These are phyloP conservation scores for Epinotia nisella DNA, from an alignment of 2,888 invertebrate genomes.

Conservation along the genomic window DNA sequence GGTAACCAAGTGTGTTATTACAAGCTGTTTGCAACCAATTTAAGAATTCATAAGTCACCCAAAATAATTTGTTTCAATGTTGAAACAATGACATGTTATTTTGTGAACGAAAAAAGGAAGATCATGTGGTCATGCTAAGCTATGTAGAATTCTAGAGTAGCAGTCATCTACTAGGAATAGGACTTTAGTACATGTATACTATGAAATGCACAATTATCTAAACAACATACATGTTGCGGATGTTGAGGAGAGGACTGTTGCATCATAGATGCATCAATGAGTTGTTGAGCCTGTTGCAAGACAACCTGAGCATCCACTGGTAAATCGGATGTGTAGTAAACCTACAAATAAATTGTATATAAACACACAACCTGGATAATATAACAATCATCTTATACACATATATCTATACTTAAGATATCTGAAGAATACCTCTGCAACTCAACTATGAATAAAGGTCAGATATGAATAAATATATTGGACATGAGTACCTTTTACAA, in stretches of 20 bases:
- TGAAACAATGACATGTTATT: conserved; percentile 23
- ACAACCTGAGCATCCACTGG: conserved; percentile 84
- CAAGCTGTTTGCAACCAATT: conserved; percentile 32
- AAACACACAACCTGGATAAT: conserved; percentile 47
- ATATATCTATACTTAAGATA: background rate
- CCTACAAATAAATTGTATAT: conserved; percentile 80
- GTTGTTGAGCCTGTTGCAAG: conserved; percentile 84
- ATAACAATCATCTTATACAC: conserved; percentile 12
- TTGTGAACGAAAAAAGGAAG: conserved; percentile 9
- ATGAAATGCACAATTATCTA: conserved; percentile 41
- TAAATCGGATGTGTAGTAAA: conserved; percentile 84
- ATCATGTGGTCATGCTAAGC: conserved; percentile 68
- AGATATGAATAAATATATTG: background rate
- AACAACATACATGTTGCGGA: conserved; percentile 82
- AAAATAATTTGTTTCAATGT: background rate
- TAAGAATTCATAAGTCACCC: conserved; percentile 1
- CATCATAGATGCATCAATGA: conserved; percentile 84
- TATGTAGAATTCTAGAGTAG: conserved; percentile 21
- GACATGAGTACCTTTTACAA: background rate
- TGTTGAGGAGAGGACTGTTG: conserved; percentile 81
- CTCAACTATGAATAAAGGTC: background rate
- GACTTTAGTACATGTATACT: conserved; percentile 37
- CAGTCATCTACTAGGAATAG: conserved; percentile 33
- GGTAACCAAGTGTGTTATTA: conserved; percentile 33
- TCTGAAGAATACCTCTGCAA: conserved; percentile 26